Percentiles rank a stretch among this genome's conserved stretches.
Evolutionary conservation across 2,113 vertebrate genomes (phyloP).

Genomic region (Galbula dea): DNA sequence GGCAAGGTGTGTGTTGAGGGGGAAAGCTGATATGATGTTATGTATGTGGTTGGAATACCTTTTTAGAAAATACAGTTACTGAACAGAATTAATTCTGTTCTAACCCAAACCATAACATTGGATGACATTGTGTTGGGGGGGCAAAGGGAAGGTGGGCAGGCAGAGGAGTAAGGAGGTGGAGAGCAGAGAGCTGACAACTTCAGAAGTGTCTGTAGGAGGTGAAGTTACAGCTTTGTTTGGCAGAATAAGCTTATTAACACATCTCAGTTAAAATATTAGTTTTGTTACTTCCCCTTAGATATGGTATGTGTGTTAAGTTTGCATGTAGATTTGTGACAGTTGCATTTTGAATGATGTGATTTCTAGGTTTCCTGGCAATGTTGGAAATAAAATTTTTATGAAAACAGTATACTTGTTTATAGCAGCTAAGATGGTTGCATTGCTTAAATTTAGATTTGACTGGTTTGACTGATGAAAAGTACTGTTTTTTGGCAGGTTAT

Average conservation of each 20-base stretch:
- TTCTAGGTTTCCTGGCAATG: neutral
- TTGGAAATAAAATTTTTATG: neutral
- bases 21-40: too few relatives aligned
- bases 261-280: neutral
- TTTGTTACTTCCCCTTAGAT: neutral
- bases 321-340: neutral
- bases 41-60: too few relatives aligned
- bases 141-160: too few relatives aligned
- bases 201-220: neutral
- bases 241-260: neutral
- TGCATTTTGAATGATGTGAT: neutral
- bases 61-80: too few relatives aligned
- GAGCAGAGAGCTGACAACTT: neutral
- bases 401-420: neutral
- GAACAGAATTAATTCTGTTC: too few relatives aligned
- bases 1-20: too few relatives aligned
- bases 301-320: neutral
- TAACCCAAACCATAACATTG: too few relatives aligned
- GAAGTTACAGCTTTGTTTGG: neutral
- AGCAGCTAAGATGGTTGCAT: neutral
- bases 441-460: constrained; percentile 35
- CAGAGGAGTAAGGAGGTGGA: neutral
- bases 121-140: neutral
- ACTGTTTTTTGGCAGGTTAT: constrained; percentile 86
- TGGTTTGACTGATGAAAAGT: constrained; percentile 52